Percentiles rank a stretch among this genome's conserved stretches.
phyloP scores from a whole-genome alignment of 2,888 invertebrate species.

The Desoria tigrina region DNA sequence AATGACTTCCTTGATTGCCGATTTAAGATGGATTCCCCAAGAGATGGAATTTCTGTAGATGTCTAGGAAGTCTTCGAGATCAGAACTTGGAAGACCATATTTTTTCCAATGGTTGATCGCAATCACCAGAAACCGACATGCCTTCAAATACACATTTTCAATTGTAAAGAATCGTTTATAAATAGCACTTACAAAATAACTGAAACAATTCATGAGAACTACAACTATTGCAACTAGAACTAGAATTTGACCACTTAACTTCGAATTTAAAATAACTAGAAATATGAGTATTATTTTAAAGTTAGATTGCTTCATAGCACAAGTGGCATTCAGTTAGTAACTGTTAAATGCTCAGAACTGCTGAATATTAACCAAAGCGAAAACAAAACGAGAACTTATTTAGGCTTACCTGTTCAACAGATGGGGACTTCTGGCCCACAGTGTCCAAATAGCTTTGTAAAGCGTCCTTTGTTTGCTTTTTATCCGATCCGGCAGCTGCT shows the following conservation, averaged over 20 bases:
- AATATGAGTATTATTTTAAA: too few relatives aligned
- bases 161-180: slow-evolving; percentile 11
- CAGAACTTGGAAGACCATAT: slow-evolving; percentile 37
- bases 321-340: too few relatives aligned
- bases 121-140: slow-evolving; percentile 50
- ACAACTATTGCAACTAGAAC: too few relatives aligned
- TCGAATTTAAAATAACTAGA: too few relatives aligned
- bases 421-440: slow-evolving; percentile 39
- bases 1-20: slow-evolving; percentile 49
- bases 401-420: slow-evolving; percentile 50
- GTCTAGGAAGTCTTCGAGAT: slow-evolving; percentile 49
- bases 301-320: too few relatives aligned
- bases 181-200: slow-evolving; percentile 9
- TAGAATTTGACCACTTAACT: too few relatives aligned
- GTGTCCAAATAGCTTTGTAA: slow-evolving; percentile 42
- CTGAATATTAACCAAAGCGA: not conserved
- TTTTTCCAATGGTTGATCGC: slow-evolving; percentile 50
- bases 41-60: slow-evolving; percentile 34
- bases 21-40: slow-evolving; percentile 49
- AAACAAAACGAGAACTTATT: too few relatives aligned
- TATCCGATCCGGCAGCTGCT: slow-evolving; percentile 49
- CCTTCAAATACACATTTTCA: slow-evolving; percentile 38
- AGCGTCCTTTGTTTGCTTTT: slow-evolving; percentile 34
- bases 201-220: too few relatives aligned
- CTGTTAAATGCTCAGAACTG: not conserved